Base-by-base conservation (phyloP, 2,888 invertebrate genomes). In the Apamea monoglypha region DNA sequence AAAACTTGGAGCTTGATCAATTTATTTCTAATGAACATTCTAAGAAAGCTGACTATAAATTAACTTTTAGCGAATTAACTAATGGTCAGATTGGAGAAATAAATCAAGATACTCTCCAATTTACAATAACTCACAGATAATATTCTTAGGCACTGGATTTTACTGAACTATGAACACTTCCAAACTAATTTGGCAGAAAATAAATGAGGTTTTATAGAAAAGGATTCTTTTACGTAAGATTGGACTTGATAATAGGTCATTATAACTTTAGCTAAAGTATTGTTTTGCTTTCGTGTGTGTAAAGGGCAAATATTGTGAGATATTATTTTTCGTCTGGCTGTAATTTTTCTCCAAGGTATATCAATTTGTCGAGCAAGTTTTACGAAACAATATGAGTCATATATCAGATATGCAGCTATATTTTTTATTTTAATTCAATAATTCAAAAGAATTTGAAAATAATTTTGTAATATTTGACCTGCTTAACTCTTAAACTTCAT, bases 171-270 rank as follows among this genome's bases (percentile, higher is more conserved):
- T 32, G 50, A 63, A 44, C 69, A 75, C 29, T 63, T 16, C n/a
- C 4, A 66, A 76, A 75, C 78, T 83, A 76, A 76, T 86, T 63
- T 32, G 21, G 14, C 47, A 73, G 68, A 83, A 75, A 78, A 75
- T 75, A 5, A 73, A 78, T 32, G 59, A 73, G 73, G n/a, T 40
- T 74, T 53, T 61, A 63, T 66, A 36, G 29, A 83, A 66, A 44
- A 36, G 18, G 32, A 72, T 59, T 67, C 21, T n/a, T 36, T 64
- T 53, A 64, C 64, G 14, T 40, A 25, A 68, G 10, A 73, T 67
- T 59, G 47, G n/a, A 63, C 32, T 53, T 72, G 81, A 85, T 53
- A 74, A 71, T 85, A 80, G 74, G 47, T 47, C 18, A 53, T 71
- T 21, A 14, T 74, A 76, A 79, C 25, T 72, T 66, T 53, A 69